A percentile compares a stretch with the other conserved stretches of the same genome.
Evolutionary conservation across 2,113 vertebrate genomes (phyloP).

Genomic region (Thalassoma bifasciatum): DNA sequence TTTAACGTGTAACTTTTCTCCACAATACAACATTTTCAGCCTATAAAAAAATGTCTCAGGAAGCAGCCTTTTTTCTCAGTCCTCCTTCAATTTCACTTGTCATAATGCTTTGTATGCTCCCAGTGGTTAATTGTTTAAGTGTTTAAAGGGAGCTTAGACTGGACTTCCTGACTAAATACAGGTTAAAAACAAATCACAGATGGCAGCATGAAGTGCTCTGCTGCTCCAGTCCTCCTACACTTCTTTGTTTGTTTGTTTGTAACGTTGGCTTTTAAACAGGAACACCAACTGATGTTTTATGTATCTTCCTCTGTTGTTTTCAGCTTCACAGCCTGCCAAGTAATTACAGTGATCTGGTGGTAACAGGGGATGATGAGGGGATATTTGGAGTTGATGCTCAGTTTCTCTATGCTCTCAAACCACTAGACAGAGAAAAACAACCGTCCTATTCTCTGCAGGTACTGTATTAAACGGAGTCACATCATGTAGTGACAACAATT

Average conservation of each 20-base stretch:
- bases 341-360: conserved; percentile 76
- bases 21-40: no score
- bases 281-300: not conserved
- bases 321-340: conserved; percentile 78
- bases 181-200: not conserved
- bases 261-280: not conserved
- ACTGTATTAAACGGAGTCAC: not conserved
- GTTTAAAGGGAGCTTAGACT: not conserved
- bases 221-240: not conserved
- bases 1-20: no score
- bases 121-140: not conserved
- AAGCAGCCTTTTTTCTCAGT: not conserved
- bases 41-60: no score
- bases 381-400: conserved; percentile 87
- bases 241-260: not conserved
- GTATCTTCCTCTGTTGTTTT: conserved; percentile 5
- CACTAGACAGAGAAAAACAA: conserved; percentile 88
- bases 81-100: not conserved
- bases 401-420: conserved; percentile 83
- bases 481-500: not conserved
- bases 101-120: not conserved
- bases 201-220: not conserved
- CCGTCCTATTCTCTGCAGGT: conserved; percentile 86
- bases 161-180: not conserved
- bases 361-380: conserved; percentile 78